Base-by-base conservation (phyloP, 2,797 vertebrate genomes). In the Eulemur mongoz region DNA sequence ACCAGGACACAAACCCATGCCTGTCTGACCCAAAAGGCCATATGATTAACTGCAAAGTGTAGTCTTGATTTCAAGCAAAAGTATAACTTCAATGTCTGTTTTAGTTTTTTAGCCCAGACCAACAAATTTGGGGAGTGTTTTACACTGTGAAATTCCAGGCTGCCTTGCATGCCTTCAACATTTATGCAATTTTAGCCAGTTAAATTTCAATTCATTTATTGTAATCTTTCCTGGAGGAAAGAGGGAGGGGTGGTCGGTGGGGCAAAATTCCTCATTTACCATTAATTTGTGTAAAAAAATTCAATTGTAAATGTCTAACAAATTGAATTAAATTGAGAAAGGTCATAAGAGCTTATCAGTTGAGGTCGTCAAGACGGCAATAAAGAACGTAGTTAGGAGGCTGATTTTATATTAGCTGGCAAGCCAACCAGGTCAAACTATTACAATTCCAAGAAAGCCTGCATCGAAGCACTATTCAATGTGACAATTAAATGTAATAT, bases 291-390 rank as follows among this genome's bases (percentile, higher is more conserved):
- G 72, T 81, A 20, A 79, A 95, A 96, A 95, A 97, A 90, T 95
- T 97, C 59, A 96, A 88, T 89, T 96, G 76, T 65, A 95, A 97
- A 93, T 92, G 85, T 79, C 75, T 92, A 96, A 93, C 92, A 98
- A 97, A 96, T 95, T 96, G 90, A 95, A 97, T 97, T 97, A 96
- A 95, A 95, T 95, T 70, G 70, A 63, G 59, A 93, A 96, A 93
- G 92, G 30, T 96, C 38, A 3, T 73, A 83, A 4, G 38, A 2
- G 63, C 97, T 97, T 80, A 88, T 79, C 94, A 69, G 20, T 30
- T 95, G 40, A 93, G 75, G 72, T 81, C 30, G 5, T 93, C 94
- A 97, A 95, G 48, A 86, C 1, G 0, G 0, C 25, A 90, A 82
- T 80, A 95, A 95, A 95, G 63, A 96, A 86, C 20, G 27, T 72